Base-by-base conservation (phyloP, 2,113 vertebrate species). In the Perca flavescens region DNA sequence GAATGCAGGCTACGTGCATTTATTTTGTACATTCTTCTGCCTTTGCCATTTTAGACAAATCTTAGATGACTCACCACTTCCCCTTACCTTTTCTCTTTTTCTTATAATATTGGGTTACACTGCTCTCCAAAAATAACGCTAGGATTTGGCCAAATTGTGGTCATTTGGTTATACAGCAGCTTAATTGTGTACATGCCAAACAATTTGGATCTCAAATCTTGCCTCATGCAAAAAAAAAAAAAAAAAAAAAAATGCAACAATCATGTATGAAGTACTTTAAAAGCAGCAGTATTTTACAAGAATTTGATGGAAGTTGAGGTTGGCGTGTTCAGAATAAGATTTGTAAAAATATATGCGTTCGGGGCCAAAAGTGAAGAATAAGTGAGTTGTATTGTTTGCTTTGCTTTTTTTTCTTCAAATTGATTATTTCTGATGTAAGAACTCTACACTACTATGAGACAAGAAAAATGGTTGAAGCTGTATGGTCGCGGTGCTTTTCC, bases 281-380 rank as follows among this genome's bases (percentile, higher is more conserved):
- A 66, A 50, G 75, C 36, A 16, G 28, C 10, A 34, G 36, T 74
- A 72, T 63, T 82, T 86, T 46, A 70, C 64, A 40, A 22, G 13
- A 79, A 58, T 72, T 62, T 40, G 56, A 53, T 86, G 62, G n/a
- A 46, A 78, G 56, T 28, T 80, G 21, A 83, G 72, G 58, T 57
- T 72, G 52, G 43, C 28, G 69, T 77, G 36, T 67, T 67, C 60
- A 73, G 53, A 77, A 83, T 73, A 25, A 25, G 7, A 86, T 61
- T 50, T 90, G 85, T 89, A 85, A 83, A 43, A 79, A 83, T 67
- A 79, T 79, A 62, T 34, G 95, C 95, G 96, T 96, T 96, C 96
- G 97, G 96, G 96, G 97, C 97, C 96, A 97, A 97, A 96, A 96
- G 95, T 96, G 96, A 96, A 96, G 97, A 96, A 96, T 54, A 95